phyloP scores from a whole-genome alignment of 2,888 invertebrate genomes.

The Drosophila bunnanda region DNA sequence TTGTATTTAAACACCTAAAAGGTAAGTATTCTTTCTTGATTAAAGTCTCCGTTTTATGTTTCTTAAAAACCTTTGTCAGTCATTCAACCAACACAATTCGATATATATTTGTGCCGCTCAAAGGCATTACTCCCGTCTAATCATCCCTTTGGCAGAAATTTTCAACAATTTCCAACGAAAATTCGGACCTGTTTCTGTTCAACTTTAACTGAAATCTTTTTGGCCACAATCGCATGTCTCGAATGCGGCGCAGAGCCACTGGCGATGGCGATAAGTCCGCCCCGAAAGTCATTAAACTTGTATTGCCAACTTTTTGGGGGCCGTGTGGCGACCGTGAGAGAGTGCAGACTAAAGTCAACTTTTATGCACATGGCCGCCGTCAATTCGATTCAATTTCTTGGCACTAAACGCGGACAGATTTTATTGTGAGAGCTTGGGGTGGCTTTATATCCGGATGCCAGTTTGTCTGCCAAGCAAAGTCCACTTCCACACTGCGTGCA shows the following conservation, averaged over 20 bases:
- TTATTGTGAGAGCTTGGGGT: slow-evolving; percentile 10
- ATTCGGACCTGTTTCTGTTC: slow-evolving; percentile 14
- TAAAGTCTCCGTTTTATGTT: neutral
- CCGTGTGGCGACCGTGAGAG: slow-evolving; percentile 20
- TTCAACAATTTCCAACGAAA: neutral
- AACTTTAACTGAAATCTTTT: slow-evolving; percentile 32
- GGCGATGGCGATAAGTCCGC: slow-evolving; percentile 37
- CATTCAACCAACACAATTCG: neutral
- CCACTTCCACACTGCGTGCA: slow-evolving; percentile 46
- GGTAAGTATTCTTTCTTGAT: neutral
- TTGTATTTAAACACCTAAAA: neutral
- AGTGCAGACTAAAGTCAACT: slow-evolving; percentile 40
- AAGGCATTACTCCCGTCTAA: neutral
- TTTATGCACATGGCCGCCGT: slow-evolving; percentile 52
- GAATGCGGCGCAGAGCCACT: slow-evolving; percentile 26
- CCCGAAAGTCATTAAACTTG: slow-evolving; percentile 52
- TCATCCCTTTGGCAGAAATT: slow-evolving; percentile 8
- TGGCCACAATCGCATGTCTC: slow-evolving; percentile 31
- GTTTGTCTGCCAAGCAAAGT: slow-evolving; percentile 8
- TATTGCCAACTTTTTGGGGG: slow-evolving; percentile 28
- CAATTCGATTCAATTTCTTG: slow-evolving; percentile 65
- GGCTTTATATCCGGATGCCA: slow-evolving; percentile 32
- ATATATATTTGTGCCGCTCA: neutral
- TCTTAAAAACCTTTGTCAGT: neutral
- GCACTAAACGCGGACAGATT: slow-evolving; percentile 43